Evolutionary conservation across 1,140 invertebrate genomes (phyloP), one percentile per base, ranked within the genome.

Genomic region (Dolichoris vasculosae): DNA sequence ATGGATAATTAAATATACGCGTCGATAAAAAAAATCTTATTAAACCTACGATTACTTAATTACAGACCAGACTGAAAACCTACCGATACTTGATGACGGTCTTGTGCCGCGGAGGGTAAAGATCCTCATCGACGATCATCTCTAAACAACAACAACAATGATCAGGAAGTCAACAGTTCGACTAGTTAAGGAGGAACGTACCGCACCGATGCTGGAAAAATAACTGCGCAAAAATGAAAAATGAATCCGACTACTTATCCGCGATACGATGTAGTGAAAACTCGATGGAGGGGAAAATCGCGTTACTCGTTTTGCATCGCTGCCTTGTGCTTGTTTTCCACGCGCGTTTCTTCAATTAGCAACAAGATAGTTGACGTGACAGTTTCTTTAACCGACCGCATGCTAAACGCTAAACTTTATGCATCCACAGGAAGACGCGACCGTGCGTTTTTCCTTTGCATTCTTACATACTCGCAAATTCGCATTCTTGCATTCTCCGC

Each of bases 221-320:
- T 90, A 89, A 92, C 91, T 93, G 91, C 91, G 92, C 90, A 91
- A 90, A 90, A 89, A 86, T 76, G 73, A 73, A 73, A 77, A 81
- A 78, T 26, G 76, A 59, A 78, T 15, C n/a, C 51, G 51, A 13
- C 84, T 55, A 75, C 35, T 59, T 73, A 82, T 51, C 43, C 75
- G 48, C 82, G 48, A 71, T 64, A 77, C 30, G 59, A 46, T 38
- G 69, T 75, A 13, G 23, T n/a, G 77, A 40, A n/a, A n/a, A 69
- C 38, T 32, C 9, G 80, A 38, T 78, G 86, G 88, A 78, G 86
- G 82, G 86, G 82, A 75, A 78, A 87, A 77, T 55, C 35, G 67
- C 4, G 20, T 26, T 46, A 6, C 38, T 48, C 35, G 35, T 83
- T 83, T 64, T 83, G 35, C 76, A 48, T 55, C 51, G 26, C 69